Conservation (phyloP, 1,140 invertebrate species). For the Hyles vespertilio region DNA sequence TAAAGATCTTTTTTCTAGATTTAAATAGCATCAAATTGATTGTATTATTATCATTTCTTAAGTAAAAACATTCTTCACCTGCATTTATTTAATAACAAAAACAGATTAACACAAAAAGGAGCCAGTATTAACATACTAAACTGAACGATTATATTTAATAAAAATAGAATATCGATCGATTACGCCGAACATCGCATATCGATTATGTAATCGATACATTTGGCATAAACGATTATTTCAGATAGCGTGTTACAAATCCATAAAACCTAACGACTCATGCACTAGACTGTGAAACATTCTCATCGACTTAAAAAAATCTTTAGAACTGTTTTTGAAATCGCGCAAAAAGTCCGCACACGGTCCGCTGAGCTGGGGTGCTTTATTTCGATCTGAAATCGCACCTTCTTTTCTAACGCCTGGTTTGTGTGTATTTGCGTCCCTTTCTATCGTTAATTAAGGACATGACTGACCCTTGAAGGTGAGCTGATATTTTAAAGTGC, state of each 20-base stretch:
- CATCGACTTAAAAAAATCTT: slow-evolving; percentile 39
- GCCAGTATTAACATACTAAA: too few species aligned
- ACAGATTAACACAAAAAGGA: too few species aligned
- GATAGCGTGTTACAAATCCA: slow-evolving; percentile 22
- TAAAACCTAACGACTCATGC: slow-evolving; percentile 26
- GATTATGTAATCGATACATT: too few species aligned
- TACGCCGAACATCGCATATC: too few species aligned
- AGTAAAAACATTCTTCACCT: too few species aligned
- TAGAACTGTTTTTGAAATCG: slow-evolving; percentile 26
- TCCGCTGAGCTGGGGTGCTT: slow-evolving; percentile 51
- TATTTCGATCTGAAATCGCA: slow-evolving; percentile 35
- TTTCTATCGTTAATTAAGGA: slow-evolving; percentile 56
- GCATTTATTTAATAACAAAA: too few species aligned
- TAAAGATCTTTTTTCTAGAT: too few species aligned
- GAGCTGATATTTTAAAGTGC: slow-evolving; percentile 50
- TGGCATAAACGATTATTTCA: too few species aligned
- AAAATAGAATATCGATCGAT: too few species aligned
- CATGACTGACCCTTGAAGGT: slow-evolving; percentile 57
- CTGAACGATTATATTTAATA: too few species aligned
- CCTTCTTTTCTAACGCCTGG: slow-evolving; percentile 20
- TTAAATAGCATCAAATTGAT: too few species aligned
- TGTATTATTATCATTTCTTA: too few species aligned
- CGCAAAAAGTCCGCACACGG: slow-evolving; percentile 57
- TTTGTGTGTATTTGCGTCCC: slow-evolving; percentile 27
- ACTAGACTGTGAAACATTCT: slow-evolving; percentile 63